phyloP scores from a whole-genome alignment of 2,797 vertebrate genomes.

The Propithecus deckenii region DNA sequence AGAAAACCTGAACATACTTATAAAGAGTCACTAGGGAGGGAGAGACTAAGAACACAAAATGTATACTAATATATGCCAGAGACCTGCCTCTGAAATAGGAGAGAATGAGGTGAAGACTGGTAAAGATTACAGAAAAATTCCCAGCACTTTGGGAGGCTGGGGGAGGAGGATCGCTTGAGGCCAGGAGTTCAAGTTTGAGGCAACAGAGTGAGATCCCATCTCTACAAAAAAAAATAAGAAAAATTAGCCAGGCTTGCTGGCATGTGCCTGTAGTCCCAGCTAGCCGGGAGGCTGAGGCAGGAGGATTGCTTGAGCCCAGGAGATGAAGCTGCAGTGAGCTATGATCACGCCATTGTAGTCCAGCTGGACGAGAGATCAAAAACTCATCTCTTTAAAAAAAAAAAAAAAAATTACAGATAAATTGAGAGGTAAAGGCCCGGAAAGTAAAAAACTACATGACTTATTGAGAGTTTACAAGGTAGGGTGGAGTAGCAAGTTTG shows the following conservation, averaged over 20 bases:
- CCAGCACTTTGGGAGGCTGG: not conserved
- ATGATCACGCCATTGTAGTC: not conserved
- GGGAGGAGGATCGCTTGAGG: not conserved
- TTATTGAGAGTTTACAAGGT: not conserved
- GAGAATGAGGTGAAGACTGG: not conserved
- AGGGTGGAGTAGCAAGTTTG: not conserved
- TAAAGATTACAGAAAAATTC: not conserved
- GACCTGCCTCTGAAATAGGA: not conserved
- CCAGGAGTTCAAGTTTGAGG: not conserved
- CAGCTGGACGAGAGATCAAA: not conserved
- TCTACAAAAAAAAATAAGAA: not conserved
- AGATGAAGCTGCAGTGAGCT: not conserved
- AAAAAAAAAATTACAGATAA: not conserved
- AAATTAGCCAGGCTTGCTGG: not conserved
- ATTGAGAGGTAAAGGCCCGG: not conserved
- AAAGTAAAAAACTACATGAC: not conserved
- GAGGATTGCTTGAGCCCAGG: not conserved
- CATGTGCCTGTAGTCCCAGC: not conserved
- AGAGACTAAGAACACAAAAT: constrained; percentile 36
- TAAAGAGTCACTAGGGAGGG: not conserved
- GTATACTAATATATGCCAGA: not conserved
- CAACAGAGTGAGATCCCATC: not conserved
- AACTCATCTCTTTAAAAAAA: not conserved
- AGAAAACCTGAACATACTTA: constrained; percentile 31
- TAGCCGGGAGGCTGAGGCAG: not conserved